Conservation (phyloP, 2,888 invertebrate species). For the Orthonevra nobilis region DNA sequence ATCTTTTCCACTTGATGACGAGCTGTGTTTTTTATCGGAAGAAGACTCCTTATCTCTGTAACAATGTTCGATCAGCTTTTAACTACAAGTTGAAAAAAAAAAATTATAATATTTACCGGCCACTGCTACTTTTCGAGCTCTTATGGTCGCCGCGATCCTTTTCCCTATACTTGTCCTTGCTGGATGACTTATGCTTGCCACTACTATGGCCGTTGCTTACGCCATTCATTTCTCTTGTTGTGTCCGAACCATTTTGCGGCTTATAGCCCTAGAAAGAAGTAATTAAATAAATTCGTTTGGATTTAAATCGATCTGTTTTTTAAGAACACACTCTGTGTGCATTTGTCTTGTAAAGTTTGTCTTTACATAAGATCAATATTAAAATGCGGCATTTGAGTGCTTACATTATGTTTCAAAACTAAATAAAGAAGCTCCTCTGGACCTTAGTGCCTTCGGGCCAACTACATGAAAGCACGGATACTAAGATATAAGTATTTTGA, state of each 20-base stretch:
- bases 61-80: neutral
- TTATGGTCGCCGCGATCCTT: constrained; percentile 81
- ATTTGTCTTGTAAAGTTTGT: too few relatives aligned
- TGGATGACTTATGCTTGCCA: constrained; percentile 85
- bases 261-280: constrained; percentile 74
- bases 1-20: constrained; percentile 80
- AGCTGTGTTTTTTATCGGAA: constrained; percentile 80
- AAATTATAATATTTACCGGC: constrained; percentile 73
- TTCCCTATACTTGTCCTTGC: constrained; percentile 82
- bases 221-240: constrained; percentile 84
- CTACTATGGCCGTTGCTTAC: constrained; percentile 87
- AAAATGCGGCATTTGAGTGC: too few relatives aligned
- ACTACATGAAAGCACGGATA: too few relatives aligned
- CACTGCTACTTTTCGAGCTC: constrained; percentile 81
- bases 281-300: constrained; percentile 34
- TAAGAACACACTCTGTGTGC: too few relatives aligned
- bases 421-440: too few relatives aligned
- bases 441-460: too few relatives aligned
- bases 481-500: too few relatives aligned
- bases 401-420: too few relatives aligned
- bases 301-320: too few relatives aligned
- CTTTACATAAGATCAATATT: too few relatives aligned
- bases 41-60: constrained; percentile 77
- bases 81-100: neutral
- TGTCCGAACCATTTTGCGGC: constrained; percentile 76